Conservation (phyloP, 2,888 invertebrate species). For the Agrochola macilenta region DNA sequence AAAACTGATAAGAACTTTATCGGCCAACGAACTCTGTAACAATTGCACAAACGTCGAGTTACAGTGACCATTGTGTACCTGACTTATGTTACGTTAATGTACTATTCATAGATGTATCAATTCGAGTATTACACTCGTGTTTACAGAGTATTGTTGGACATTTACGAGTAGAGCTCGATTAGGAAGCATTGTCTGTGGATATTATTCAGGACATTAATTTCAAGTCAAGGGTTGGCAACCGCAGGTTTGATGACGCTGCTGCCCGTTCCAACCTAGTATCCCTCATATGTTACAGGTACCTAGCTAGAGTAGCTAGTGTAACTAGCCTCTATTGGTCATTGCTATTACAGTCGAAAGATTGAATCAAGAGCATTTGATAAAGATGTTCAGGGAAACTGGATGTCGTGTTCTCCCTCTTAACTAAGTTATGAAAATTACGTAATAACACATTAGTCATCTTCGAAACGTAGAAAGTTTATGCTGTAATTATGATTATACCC, state of each 20-base stretch:
- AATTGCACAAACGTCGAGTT: conserved; percentile 75
- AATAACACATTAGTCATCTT: conserved; percentile 52
- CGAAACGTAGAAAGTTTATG: conserved; percentile 63
- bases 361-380: conserved; percentile 13
- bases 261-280: background rate
- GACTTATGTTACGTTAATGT: conserved; percentile 55
- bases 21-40: conserved; percentile 82
- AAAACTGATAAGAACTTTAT: conserved; percentile 86
- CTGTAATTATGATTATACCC: conserved; percentile 64
- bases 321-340: background rate
- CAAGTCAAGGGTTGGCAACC: background rate
- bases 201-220: conserved; percentile 4
- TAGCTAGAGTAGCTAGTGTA: background rate
- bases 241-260: conserved; percentile 3
- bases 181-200: conserved; percentile 14
- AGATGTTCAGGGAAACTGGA: conserved; percentile 16
- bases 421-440: conserved; percentile 46
- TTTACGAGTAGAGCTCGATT: conserved; percentile 29
- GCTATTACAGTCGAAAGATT: background rate
- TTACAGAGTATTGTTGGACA: conserved; percentile 14
- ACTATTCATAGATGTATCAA: conserved; percentile 40
- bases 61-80: conserved; percentile 66
- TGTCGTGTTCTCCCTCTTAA: conserved; percentile 1
- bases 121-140: conserved; percentile 28
- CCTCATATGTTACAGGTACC: background rate